These are phyloP conservation scores for Amazona vittata DNA, from an alignment of 2,113 vertebrate species.

Conservation along the genomic window DNA sequence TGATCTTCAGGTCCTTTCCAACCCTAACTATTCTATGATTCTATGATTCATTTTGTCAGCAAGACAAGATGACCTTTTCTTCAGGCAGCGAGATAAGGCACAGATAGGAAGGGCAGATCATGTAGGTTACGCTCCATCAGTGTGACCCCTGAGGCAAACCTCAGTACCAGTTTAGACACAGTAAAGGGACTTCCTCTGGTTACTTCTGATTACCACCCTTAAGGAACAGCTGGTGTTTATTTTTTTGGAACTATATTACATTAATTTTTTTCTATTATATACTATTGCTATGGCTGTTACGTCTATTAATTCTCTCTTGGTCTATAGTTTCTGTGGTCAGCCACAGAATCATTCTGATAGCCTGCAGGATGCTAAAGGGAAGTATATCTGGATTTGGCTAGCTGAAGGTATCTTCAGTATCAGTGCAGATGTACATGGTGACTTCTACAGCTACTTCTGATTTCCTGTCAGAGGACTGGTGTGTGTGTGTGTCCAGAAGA, in stretches of 20 bases:
- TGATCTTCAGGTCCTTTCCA: too few relatives aligned
- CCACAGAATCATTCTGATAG: background rate
- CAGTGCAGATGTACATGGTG: background rate
- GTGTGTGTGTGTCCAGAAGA: background rate
- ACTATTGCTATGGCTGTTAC: background rate
- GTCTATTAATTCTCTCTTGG: background rate
- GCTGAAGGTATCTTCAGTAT: background rate
- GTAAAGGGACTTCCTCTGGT: background rate
- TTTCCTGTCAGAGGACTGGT: background rate
- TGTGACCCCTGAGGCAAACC: background rate
- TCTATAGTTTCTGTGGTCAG: background rate
- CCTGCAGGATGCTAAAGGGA: background rate
- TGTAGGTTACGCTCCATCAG: fast-evolving
- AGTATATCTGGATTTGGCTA: background rate
- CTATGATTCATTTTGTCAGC: background rate
- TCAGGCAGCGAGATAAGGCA: background rate
- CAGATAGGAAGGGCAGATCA: background rate
- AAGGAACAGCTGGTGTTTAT: background rate
- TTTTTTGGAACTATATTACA: background rate
- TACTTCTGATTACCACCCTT: background rate
- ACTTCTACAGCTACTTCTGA: background rate
- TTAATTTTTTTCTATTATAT: background rate
- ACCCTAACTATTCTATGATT: too few relatives aligned
- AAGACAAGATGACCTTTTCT: background rate
- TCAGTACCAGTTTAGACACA: background rate